A percentile compares a stretch with the other conserved stretches of the same genome.
Conservation (phyloP, 1,140 invertebrate genomes). For the Campodea augens region DNA sequence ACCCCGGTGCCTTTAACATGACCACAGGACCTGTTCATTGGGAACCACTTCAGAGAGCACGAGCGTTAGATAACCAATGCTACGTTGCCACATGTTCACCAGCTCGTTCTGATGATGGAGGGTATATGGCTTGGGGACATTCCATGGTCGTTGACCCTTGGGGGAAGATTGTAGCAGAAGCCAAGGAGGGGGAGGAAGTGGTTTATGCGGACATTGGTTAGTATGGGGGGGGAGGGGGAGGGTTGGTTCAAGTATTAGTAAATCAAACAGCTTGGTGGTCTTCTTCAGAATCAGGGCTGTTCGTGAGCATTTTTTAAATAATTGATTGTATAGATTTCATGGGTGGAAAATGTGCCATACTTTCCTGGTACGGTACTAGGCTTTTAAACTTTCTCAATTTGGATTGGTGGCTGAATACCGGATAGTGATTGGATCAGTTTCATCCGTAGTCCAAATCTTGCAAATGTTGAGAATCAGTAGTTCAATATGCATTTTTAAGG, state of each 20-base stretch:
- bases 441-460: too few species aligned
- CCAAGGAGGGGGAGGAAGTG: slow-evolving; percentile 43
- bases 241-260: neutral
- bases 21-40: slow-evolving; percentile 85
- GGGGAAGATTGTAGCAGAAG: slow-evolving; percentile 52
- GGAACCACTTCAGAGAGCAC: slow-evolving; percentile 56
- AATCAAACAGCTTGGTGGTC: neutral
- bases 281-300: neutral
- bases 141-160: slow-evolving; percentile 69
- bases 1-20: slow-evolving; percentile 91
- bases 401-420: too few species aligned
- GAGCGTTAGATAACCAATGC: slow-evolving; percentile 76
- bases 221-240: too few species aligned
- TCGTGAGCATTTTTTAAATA: slow-evolving; percentile 19
- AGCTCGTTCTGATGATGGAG: slow-evolving; percentile 44
- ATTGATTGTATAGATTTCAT: too few species aligned
- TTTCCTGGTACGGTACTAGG: too few species aligned
- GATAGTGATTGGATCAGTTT: too few species aligned
- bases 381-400: too few species aligned
- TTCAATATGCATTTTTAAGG: too few species aligned
- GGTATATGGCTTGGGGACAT: slow-evolving; percentile 79
- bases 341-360: too few species aligned
- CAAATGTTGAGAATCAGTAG: too few species aligned
- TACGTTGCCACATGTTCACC: slow-evolving; percentile 54
- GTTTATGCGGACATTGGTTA: slow-evolving; percentile 56